Base-by-base conservation (phyloP, 2,113 vertebrate genomes). In the Promerops cafer region DNA sequence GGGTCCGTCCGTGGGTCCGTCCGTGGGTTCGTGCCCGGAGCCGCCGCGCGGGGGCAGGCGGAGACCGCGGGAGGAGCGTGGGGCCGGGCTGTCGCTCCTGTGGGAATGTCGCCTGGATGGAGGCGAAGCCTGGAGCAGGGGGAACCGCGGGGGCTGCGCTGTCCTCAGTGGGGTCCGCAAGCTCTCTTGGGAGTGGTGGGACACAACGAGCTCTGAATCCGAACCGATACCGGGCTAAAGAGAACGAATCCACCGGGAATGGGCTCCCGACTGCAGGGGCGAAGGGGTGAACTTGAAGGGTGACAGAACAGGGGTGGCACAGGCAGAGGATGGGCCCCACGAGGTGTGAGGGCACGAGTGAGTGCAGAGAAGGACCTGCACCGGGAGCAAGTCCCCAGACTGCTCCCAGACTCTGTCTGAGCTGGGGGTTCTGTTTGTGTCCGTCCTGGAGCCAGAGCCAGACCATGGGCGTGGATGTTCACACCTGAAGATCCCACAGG, bases 11-110 rank as follows among this genome's bases (percentile, higher is more conserved):
- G 8, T 28, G 47, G 10, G 35, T 63, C 30, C 0, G 35, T 27
- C 35, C 10, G 9, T 40, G 22, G 33, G 37, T 16, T 66, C 68
- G 22, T 47, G 66, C 82, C 24, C 40, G 60, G 4, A 26, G 69
- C 57, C 3, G 91, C 93, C 93, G 91, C 88, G 49, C 26, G 93
- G 59, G 91, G 93, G 95, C 93, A 90, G 91, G 89, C 77, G 33
- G 44, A 90, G 74, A 77, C 89, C 91, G 64, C 88, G 69, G 76
- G 52, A 91, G 56, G 35, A n/a, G 49, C 53, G 11, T 2, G 47
- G 52, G 24, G 8, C 37, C 3, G 50, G 33, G 31, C 17, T 9
- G 0, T 2, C 6, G 47, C 54, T 76, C 26, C 54, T 33, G 0
- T 0, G 54, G 70, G 87, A 76, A 1, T 10, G 1, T 10, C 28